Conservation (phyloP, 2,797 vertebrate species). For the Phoeniculus purpureus region DNA sequence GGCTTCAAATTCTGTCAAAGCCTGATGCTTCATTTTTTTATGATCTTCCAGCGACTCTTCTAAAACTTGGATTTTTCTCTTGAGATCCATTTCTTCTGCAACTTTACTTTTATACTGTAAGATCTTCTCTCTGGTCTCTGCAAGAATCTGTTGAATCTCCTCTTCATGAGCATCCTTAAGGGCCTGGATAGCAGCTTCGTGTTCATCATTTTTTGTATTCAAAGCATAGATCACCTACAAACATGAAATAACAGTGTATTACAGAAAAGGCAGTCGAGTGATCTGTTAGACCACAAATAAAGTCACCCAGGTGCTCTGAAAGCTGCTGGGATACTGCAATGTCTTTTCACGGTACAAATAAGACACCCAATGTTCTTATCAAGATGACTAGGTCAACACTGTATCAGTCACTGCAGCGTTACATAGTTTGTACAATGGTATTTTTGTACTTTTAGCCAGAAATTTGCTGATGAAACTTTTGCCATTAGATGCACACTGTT, state of each 20-base stretch:
- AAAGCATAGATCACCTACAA: slow-evolving; percentile 96
- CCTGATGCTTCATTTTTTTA: slow-evolving; percentile 94
- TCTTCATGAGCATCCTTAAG: slow-evolving; percentile 98
- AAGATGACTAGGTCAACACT: not conserved
- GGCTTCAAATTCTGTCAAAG: slow-evolving; percentile 93
- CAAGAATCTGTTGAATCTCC: slow-evolving; percentile 97
- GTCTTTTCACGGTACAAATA: not conserved
- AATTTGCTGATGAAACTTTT: not conserved
- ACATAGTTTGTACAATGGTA: not conserved
- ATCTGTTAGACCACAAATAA: not conserved
- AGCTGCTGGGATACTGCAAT: not conserved
- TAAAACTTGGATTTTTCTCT: slow-evolving; percentile 91
- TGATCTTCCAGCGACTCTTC: slow-evolving; percentile 97
- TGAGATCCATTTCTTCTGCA: slow-evolving; percentile 94
- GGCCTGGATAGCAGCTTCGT: slow-evolving; percentile 94
- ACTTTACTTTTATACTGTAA: slow-evolving; percentile 93
- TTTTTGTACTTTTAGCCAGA: not conserved
- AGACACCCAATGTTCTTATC: not conserved
- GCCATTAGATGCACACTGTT: not conserved
- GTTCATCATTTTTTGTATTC: slow-evolving; percentile 98
- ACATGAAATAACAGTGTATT: slow-evolving; percentile 10
- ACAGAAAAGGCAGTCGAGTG: not conserved
- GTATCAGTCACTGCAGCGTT: not conserved
- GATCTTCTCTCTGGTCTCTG: slow-evolving; percentile 96
- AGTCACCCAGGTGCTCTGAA: not conserved